Base-by-base conservation (phyloP, 2,888 invertebrate genomes). In the Polylopha cassiicola region DNA sequence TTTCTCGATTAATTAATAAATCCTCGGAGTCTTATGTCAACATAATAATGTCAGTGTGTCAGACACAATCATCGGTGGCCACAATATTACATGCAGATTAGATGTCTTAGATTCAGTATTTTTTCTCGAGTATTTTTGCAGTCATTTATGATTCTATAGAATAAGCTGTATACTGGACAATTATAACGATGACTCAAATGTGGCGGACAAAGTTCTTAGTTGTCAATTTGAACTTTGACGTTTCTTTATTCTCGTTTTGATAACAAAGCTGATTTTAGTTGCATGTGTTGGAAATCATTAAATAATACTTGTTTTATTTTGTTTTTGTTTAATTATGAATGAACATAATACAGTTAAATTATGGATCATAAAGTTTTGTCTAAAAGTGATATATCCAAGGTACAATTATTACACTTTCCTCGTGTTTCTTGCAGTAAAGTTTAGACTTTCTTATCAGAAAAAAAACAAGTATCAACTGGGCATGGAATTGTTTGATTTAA, bases 311-410 rank as follows among this genome's bases (percentile, higher is more conserved):
- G 30, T 34, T 44, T 45, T 42, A 30, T 24, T 28, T 38, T 42
- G 38, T 29, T 37, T 34, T 30, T 18, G 33, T 16, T 43, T 50
- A 66, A 81, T 52, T 74, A 85, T 85, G 84, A 73, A 73, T 61
- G 61, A 75, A 56, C 56, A 70, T 46, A 66, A 55, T 42, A 47
- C 46, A 39, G 46, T 53, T 15, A 75, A 77, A 59, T 42, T 85
- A 80, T 79, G 82, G 80, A 73, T 84, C 55, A 56, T 80, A 65
- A 80, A 80, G 55, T 80, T 75, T 65, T 79, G 81, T 56, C 45
- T 85, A 48, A 81, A 78, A 76, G 53, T 85, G 50, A 59, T 76
- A 38, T 84, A 80, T 71, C 85, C 85, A 67, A 82, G 81, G 65
- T 80, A 70, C 72, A 81, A 85, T 61, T 63, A 53, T 46, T 68